Evolutionary conservation across 2,113 vertebrate genomes (phyloP), one percentile per base, ranked within the genome.

Genomic region (Coptodon bakossiorum): DNA sequence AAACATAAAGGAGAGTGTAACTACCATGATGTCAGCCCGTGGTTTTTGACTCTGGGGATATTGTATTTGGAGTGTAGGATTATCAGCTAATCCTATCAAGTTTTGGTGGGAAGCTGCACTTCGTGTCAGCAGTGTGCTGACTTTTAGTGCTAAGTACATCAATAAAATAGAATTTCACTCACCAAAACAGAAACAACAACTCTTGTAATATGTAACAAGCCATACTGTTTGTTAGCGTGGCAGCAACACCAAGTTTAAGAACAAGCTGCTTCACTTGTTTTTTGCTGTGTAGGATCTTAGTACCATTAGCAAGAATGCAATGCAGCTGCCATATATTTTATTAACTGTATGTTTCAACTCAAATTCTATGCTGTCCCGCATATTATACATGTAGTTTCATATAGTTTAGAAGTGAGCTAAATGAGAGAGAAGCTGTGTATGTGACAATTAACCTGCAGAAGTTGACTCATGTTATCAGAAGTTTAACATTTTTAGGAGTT

Each of bases 111-210:
- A 68, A 71, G 36, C 36, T 71, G 36, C 63, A 71, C 43, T 40
- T 22, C 5, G 0, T 40, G 0, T 9, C 36, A 71, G 36, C 36
- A 71, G 34, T 38, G 4, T 66, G 19, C 34, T 1, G 61, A 0
- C 31, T 66, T 66, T 38, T 40, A 40, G 36, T 68, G 63, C 19
- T 24, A 43, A 66, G 29, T 6, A 43, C n/a, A 0, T 22, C 38
- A 43, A 4, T 71, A 14, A 71, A 40, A 24, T 2, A 71, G 12
- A 0, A 9, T 71, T 71, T 71, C 63, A 43, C 63, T 71, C n/a
- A 14, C 36, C 63, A 68, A 68, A 68, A 68, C 36, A 68, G 63
- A 68, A 40, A 68, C 11, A 66, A 34, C 9, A 36, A n/a, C 9
- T 0, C 19, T 68, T 68, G 11, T 71, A 24, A 40, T 24, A 16